Evolutionary conservation across 2,113 vertebrate genomes (phyloP).

Genomic region (Ploceus nigricollis): DNA sequence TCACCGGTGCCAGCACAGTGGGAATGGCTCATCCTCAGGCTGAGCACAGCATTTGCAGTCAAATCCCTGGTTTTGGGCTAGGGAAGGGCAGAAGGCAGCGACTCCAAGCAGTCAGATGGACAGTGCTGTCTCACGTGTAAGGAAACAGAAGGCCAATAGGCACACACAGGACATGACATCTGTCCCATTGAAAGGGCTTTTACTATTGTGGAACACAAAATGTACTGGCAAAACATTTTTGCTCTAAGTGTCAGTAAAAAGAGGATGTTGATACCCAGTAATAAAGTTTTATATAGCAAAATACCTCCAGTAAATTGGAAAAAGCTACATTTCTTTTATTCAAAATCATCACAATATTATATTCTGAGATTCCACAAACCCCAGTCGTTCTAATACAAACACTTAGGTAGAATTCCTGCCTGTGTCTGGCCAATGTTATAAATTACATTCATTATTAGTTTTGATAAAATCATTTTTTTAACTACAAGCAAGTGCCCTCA

Average conservation of each 20-base stretch:
- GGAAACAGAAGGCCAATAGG: neutral
- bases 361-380: neutral
- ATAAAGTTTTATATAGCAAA: neutral
- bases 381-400: neutral
- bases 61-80: neutral
- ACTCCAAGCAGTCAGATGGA: neutral
- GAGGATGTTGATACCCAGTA: neutral
- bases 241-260: neutral
- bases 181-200: neutral
- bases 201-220: neutral
- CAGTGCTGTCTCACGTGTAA: neutral
- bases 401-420: conserved; percentile 9
- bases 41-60: neutral
- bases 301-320: neutral
- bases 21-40: neutral
- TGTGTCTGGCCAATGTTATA: neutral
- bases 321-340: conserved; percentile 3
- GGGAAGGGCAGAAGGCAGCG: neutral
- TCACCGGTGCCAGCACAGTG: neutral
- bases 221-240: neutral
- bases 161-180: neutral
- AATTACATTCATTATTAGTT: neutral
- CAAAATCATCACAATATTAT: neutral
- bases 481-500: neutral
- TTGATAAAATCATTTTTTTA: neutral